Percentiles rank a stretch among this genome's conserved stretches.
Evolutionary conservation across 2,888 invertebrate genomes (phyloP).

Genomic region (Fragum sueziense): DNA sequence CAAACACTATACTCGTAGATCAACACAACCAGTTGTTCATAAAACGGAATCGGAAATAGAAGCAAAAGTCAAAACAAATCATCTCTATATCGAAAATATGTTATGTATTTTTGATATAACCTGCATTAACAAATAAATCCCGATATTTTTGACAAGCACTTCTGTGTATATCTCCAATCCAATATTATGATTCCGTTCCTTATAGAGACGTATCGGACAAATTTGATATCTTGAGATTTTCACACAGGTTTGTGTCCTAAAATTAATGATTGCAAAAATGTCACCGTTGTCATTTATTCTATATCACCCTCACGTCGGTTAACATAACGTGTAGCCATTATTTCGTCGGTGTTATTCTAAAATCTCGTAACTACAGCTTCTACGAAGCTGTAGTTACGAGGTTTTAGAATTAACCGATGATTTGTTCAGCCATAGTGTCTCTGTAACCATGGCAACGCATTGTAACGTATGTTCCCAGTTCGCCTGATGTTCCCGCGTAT

Average conservation of each 20-base stretch:
- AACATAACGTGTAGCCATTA: conserved; percentile 7
- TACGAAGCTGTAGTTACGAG: conserved; percentile 7
- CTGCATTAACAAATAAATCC: no score
- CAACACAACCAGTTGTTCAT: no score
- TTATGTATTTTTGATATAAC: no score
- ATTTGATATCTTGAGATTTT: neutral
- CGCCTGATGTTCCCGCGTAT: conserved; percentile 9
- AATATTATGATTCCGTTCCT: neutral
- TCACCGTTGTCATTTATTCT: conserved; percentile 1
- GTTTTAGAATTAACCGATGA: no score
- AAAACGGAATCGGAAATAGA: no score
- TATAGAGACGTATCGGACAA: no score
- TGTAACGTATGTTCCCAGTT: conserved; percentile 19
- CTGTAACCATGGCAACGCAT: conserved; percentile 11
- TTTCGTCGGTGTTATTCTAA: no score
- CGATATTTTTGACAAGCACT: neutral
- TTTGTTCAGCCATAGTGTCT: neutral
- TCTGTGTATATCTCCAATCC: neutral
- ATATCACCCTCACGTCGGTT: conserved; percentile 9
- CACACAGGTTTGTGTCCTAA: neutral
- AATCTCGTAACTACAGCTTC: conserved; percentile 16
- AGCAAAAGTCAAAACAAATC: no score
- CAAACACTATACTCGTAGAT: no score
- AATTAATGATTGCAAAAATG: conserved; percentile 11
- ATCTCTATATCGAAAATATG: no score